Evolutionary conservation across 1,140 invertebrate species (phyloP), one percentile per base, ranked within the genome.

Genomic region (Scaptomyza hsui): DNA sequence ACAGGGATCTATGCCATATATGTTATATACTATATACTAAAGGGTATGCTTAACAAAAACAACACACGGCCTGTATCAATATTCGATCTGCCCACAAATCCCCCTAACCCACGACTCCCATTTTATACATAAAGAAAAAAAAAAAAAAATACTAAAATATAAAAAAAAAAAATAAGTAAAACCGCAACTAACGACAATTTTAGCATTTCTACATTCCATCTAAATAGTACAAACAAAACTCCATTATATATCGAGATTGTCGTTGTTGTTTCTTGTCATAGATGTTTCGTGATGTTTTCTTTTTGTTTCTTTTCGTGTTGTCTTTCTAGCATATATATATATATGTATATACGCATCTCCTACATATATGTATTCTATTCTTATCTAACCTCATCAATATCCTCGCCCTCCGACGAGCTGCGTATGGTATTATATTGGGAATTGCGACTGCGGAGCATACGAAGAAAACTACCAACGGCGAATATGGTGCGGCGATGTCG

Each of bases 341-440:
- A 35, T 29, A 52, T 47, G n/a, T 39, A 47, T 16, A 45, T 71
- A 65, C n/a, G 44, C 29, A 41, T 72, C 47, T 32, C 19, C 56
- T 12, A 32, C 7, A 3, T 49, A 4, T 9, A 18, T 52, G 29
- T 16, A 51, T 61, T 64, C 37, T 65, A 56, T 44, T 91, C 72
- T 90, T 91, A 91, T 91, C 91, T 91, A 78, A 90, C 86, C 73
- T 91, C 91, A 69, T 91, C 90, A 55, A 91, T 85, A 44, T 91
- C 91, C 68, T 91, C 91, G 49, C 86, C 90, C 59, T 91, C 91
- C 12, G 90, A 91, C 21, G 91, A 90, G 67, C 91, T 91, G 64
- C 93, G 91, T 92, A 96, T 96, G 29, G 95, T 95, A 91, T 95
- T 95, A 71, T 96, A 96, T 90, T 95, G 95, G 72, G 95, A 95